Evolutionary conservation across 2,797 vertebrate genomes (phyloP).

Genomic region (Masticophis lateralis): DNA sequence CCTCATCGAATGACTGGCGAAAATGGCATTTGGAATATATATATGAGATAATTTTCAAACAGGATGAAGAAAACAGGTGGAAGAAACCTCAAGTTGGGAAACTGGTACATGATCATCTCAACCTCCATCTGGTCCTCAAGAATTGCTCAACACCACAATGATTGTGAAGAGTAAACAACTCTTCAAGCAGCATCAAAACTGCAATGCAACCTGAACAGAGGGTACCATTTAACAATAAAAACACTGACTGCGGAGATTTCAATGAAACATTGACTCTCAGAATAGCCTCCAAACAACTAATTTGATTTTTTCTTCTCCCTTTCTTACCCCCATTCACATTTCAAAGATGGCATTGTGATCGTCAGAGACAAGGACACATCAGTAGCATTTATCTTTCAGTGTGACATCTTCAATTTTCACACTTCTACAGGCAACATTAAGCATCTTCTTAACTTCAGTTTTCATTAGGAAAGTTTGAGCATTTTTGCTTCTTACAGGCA

Average conservation of each 20-base stretch:
- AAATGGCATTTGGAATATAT: neutral
- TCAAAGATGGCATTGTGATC: conserved; percentile 50
- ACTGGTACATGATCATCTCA: no score
- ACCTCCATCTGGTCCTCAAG: neutral
- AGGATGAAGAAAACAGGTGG: neutral
- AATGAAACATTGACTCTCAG: accelerated
- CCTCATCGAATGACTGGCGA: neutral
- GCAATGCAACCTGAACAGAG: neutral
- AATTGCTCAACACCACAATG: neutral
- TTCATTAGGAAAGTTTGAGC: neutral
- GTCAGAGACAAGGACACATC: conserved; percentile 47
- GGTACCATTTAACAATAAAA: neutral
- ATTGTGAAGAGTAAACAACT: neutral
- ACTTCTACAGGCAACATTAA: conserved; percentile 47
- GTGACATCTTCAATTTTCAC: conserved; percentile 49
- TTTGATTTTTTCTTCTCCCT: neutral
- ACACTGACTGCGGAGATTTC: conserved; percentile 15
- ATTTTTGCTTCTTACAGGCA: neutral
- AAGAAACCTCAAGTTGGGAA: neutral
- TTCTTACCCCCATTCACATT: conserved; percentile 35
- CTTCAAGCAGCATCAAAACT: neutral
- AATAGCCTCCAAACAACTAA: conserved; percentile 44
- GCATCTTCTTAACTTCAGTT: neutral
- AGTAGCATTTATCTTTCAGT: conserved; percentile 28
- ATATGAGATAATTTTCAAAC: no score